phyloP scores from a whole-genome alignment of 2,113 vertebrate species.

The Rhinopomastus cyanomelas region DNA sequence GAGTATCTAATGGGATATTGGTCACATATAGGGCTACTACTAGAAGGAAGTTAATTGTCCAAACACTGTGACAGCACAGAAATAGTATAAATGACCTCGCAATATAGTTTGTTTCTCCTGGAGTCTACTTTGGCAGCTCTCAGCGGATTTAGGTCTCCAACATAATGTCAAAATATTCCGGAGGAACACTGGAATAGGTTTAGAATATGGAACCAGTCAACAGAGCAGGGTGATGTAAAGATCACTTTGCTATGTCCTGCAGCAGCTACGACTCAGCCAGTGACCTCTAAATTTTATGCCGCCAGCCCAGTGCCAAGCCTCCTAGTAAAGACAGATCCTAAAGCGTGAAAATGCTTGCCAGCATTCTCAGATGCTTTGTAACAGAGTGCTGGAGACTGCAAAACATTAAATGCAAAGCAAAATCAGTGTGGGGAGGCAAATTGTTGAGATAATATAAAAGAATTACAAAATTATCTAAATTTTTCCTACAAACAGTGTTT shows the following conservation, averaged over 20 bases:
- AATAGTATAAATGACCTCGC: neutral
- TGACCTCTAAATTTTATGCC: neutral
- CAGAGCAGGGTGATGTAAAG: neutral
- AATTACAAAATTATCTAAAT: neutral
- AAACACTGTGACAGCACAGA: neutral
- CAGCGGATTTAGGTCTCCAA: neutral
- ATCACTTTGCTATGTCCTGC: neutral
- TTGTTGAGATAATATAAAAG: neutral
- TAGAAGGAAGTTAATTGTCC: neutral
- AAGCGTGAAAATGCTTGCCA: neutral
- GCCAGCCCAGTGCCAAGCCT: neutral
- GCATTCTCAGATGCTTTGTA: neutral
- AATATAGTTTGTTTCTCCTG: neutral
- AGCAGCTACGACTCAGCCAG: neutral
- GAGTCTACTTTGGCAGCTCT: neutral
- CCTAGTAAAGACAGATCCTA: neutral
- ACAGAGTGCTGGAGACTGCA: neutral
- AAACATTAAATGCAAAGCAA: neutral
- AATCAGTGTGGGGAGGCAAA: neutral
- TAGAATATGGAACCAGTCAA: neutral
- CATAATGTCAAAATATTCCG: neutral
- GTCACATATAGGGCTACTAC: neutral
- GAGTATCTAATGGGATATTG: neutral
- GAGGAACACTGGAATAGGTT: neutral
- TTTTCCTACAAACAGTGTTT: neutral